A percentile compares a stretch with the other conserved stretches of the same genome.
These are phyloP conservation scores for Rhabditoides inermis DNA, from an alignment of 2,888 invertebrate species.

Conservation along the genomic window DNA sequence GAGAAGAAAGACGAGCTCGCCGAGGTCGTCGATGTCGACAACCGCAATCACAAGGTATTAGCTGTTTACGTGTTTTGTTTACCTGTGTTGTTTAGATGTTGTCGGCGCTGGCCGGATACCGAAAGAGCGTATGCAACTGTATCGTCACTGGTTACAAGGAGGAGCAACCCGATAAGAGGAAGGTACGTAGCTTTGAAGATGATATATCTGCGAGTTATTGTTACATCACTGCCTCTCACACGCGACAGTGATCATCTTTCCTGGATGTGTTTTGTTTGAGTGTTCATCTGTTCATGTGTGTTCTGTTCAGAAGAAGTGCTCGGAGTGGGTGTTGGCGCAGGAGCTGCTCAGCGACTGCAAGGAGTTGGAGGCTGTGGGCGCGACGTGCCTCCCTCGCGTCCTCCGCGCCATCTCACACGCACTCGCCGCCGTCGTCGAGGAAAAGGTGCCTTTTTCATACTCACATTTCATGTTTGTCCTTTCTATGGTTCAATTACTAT, in stretches of 20 bases:
- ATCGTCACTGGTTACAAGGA: conserved; percentile 27
- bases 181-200: conserved; percentile 10
- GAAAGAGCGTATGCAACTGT: conserved; percentile 22
- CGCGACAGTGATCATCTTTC: not conserved
- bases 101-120: conserved; percentile 12
- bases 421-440: conserved; percentile 13
- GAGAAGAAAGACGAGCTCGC: conserved; percentile 15
- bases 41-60: conserved; percentile 13
- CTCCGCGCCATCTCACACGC: conserved; percentile 8
- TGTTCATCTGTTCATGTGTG: not conserved
- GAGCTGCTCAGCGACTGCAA: conserved; percentile 63
- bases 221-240: too few relatives aligned
- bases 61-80: not conserved
- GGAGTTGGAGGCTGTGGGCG: conserved; percentile 20
- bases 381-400: conserved; percentile 28
- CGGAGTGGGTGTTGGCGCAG: conserved; percentile 72
- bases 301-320: conserved; percentile 69
- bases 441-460: conserved; percentile 1
- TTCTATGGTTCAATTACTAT: not conserved
- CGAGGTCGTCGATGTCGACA: conserved; percentile 9
- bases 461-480: not conserved
- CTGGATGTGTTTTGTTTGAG: not conserved
- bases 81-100: not conserved
- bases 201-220: not conserved
- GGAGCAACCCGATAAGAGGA: conserved; percentile 30